Conservation (phyloP, 2,888 invertebrate genomes). For the Oeneis ivallda region DNA sequence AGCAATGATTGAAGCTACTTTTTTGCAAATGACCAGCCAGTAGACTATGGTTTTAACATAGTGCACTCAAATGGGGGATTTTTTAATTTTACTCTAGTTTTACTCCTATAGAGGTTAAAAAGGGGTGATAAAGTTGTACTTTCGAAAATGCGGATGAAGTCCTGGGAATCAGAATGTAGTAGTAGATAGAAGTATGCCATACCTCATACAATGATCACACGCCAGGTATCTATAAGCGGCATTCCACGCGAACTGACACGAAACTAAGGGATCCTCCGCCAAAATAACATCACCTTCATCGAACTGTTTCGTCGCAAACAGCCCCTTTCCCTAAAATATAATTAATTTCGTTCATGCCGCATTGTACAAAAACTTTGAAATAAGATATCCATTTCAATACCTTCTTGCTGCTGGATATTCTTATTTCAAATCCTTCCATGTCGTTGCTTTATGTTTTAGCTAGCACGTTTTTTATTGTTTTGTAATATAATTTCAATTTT, state of each 20-base stretch:
- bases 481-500: no score
- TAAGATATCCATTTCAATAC: conserved; percentile 44
- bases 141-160: no score
- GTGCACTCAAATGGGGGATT: no score
- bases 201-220: conserved; percentile 95
- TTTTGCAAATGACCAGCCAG: no score
- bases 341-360: not conserved
- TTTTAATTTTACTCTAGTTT: no score
- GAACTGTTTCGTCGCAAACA: conserved; percentile 87
- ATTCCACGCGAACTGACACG: conserved; percentile 97
- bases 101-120: no score
- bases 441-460: not conserved
- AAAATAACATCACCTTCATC: conserved; percentile 89
- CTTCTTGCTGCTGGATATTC: conserved; percentile 67
- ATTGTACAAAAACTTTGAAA: conserved; percentile 6
- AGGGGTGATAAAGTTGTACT: no score
- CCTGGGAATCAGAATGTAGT: no score
- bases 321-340: conserved; percentile 87
- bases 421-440: conserved; percentile 72
- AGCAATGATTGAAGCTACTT: no score
- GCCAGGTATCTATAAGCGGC: conserved; percentile 91
- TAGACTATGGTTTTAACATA: no score
- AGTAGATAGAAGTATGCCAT: conserved; percentile 36
- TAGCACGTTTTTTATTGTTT: not conserved
- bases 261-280: conserved; percentile 93